phyloP scores from a whole-genome alignment of 1,140 invertebrate genomes.

The Phymastichus coffea region DNA sequence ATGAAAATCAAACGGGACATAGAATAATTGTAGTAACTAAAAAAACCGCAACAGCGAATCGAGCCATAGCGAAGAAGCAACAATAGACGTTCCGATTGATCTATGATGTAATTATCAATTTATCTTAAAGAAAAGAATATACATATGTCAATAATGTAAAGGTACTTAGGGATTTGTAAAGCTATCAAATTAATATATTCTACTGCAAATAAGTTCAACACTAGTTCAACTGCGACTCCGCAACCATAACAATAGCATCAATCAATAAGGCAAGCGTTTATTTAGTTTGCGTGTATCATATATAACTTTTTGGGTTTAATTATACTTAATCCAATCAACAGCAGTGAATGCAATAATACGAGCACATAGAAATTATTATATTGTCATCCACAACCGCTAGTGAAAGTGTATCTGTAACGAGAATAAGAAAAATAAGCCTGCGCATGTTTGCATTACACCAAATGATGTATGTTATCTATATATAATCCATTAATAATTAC shows the following conservation, averaged over 20 bases:
- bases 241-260: conserved; percentile 55
- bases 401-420: background rate
- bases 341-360: background rate
- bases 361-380: background rate
- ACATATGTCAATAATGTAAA: conserved; percentile 36
- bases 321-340: too few species aligned
- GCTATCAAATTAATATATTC: conserved; percentile 59
- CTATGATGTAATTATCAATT: background rate
- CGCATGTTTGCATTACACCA: conserved; percentile 2
- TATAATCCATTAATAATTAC: too few species aligned
- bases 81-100: background rate
- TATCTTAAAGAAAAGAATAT: conserved; percentile 13
- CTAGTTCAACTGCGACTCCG: conserved; percentile 58
- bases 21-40: background rate
- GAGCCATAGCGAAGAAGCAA: conserved; percentile 31
- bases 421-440: conserved; percentile 7
- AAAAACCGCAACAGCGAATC: conserved; percentile 49
- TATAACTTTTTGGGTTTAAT: too few species aligned
- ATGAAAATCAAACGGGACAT: background rate
- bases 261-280: conserved; percentile 30
- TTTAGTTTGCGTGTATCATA: conserved; percentile 24
- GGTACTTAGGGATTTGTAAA: conserved; percentile 51
- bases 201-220: conserved; percentile 60
- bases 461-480: too few species aligned
- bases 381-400: background rate